Base-by-base conservation (phyloP, 2,888 invertebrate species). In the Eueremaeus valkanovi region DNA sequence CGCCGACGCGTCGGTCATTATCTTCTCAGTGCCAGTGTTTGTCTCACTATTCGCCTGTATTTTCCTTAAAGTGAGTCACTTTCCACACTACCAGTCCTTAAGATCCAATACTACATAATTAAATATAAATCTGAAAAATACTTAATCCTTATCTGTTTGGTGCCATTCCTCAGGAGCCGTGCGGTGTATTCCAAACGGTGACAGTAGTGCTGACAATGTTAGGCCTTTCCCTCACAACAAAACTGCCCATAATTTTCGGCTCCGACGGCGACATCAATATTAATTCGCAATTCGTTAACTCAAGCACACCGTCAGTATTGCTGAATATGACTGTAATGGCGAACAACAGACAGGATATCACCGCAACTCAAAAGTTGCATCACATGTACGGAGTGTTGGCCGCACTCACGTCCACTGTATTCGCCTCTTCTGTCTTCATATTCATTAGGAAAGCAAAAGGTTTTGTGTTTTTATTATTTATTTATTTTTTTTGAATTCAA, bases 11-110 rank as follows among this genome's bases (percentile, higher is more conserved):
- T 92, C 92, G 9, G 92, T 93, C 2, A 91, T 93, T 78, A 92
- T 94, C 33, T 94, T 94, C 84, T 93, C 93, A 49, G 93, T 93
- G 55, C 94, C 94, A 0, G 93, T 95, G 45, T 94, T 95, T 85
- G 94, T 94, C 49, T 91, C 92, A 63, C 89, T 95, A 80, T 83
- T 83, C 74, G 83, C 83, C 0, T 80, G 83, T 55, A 79, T 83
- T 29, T 92, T 93, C 83, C 86, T 94, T n/a, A 92, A 92, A 42
- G 76, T 76, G 31, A 74, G 63, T 74, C 6, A 9, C 11, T 36
- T 6, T 36, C 11, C 3, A 31, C 31, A 21, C n/a, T 29, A 63
- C 33, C 27, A 33, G 1, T 68, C 21, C 21, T 33, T 63, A 3
- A 18, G 8, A 5, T n/a, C 9, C 27, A 16, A 58, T n/a, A n/a